These are phyloP conservation scores for Entelurus aequoreus DNA, from an alignment of 2,113 vertebrate species.

Conservation along the genomic window DNA sequence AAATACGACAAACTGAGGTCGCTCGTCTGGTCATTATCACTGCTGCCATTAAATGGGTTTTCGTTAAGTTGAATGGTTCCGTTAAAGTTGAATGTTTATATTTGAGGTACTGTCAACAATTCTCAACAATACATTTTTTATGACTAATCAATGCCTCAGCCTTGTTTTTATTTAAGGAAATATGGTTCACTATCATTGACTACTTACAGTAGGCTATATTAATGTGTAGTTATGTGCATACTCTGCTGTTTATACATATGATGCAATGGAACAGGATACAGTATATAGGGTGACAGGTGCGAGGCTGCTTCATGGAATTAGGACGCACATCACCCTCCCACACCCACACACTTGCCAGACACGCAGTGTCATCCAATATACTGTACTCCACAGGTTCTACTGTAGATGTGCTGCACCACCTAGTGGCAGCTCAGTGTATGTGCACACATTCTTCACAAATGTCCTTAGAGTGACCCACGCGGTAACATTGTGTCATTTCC, in stretches of 20 bases:
- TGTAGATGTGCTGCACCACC: no score
- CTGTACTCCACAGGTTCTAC: no score
- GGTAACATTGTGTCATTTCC: no score
- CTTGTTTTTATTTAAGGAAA: slow-evolving; percentile 1
- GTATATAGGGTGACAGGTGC: neutral
- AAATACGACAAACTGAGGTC: neutral
- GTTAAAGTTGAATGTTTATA: neutral
- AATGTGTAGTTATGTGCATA: neutral
- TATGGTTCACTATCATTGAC: neutral
- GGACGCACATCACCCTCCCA: neutral
- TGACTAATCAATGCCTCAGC: neutral
- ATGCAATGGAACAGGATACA: slow-evolving; percentile 4
- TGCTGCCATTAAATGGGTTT: slow-evolving; percentile 15
- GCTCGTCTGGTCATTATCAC: slow-evolving; percentile 14
- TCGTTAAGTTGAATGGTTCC: neutral
- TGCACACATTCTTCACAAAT: no score
- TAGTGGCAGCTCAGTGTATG: no score
- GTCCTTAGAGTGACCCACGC: no score
- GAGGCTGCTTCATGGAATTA: neutral
- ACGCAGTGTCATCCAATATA: no score
- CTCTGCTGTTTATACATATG: neutral
- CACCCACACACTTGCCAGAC: neutral
- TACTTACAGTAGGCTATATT: neutral
- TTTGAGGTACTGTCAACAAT: neutral
- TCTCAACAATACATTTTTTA: slow-evolving; percentile 41